A percentile compares a stretch with the other conserved stretches of the same genome.
Conservation (phyloP, 2,113 vertebrate genomes). For the Papio anubis region DNA sequence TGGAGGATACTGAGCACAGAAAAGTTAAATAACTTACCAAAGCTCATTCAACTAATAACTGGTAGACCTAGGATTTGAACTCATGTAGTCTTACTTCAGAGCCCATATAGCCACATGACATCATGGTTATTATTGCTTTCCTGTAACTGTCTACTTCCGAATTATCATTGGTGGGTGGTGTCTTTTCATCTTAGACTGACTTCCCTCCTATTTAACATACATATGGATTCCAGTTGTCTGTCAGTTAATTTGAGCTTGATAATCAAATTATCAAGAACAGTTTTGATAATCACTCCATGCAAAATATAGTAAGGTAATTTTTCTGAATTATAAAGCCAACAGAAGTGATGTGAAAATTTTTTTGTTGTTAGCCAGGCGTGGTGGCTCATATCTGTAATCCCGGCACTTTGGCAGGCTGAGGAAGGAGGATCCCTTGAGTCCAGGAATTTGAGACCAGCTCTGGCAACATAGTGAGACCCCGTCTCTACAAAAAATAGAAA, state of each 20-base stretch:
- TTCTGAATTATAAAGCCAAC: conserved; percentile 33
- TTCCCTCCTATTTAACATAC: neutral
- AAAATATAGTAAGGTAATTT: conserved; percentile 36
- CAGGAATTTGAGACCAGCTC: no score
- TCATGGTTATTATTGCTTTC: neutral
- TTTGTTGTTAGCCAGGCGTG: neutral
- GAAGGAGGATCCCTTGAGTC: no score
- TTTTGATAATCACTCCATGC: conserved; percentile 26
- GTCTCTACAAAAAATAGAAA: no score
- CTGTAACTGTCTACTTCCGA: neutral
- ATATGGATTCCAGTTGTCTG: neutral
- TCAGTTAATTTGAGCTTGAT: neutral
- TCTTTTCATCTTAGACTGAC: neutral
- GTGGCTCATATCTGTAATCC: no score
- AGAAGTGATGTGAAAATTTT: conserved; percentile 6
- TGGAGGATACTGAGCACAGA: neutral
- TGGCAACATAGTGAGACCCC: no score
- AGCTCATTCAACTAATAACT: neutral
- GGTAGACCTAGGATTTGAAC: conserved; percentile 20
- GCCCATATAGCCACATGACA: neutral
- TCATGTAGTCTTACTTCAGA: neutral
- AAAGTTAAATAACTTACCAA: neutral
- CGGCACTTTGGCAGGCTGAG: no score
- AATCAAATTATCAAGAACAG: neutral
- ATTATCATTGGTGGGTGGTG: neutral